Evolutionary conservation across 2,113 vertebrate genomes (phyloP).

Genomic region (Centropus bengalensis): DNA sequence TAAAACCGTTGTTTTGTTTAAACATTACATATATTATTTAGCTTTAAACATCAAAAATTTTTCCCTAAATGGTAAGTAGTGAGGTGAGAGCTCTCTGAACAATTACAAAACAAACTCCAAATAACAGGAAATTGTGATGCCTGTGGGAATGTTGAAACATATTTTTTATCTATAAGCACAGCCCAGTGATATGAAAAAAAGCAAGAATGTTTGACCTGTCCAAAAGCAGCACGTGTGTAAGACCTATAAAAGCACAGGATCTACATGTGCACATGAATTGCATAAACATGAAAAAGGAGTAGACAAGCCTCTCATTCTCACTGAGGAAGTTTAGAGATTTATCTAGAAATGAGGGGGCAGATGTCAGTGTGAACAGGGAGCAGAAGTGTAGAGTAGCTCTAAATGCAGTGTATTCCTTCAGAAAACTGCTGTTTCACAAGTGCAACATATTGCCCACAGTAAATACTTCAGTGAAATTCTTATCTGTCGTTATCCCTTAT

Average conservation of each 20-base stretch:
- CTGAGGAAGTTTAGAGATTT: not conserved
- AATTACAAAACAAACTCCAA: not conserved
- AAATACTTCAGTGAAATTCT: not conserved
- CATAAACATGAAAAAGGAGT: not conserved
- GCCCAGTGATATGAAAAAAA: not conserved
- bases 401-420: not conserved
- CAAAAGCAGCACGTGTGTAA: not conserved
- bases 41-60: not conserved
- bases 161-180: not conserved
- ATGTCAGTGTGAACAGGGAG: not conserved
- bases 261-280: not conserved
- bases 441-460: not conserved
- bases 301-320: not conserved
- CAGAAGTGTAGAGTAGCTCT: not conserved
- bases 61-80: not conserved
- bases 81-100: not conserved
- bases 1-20: not conserved
- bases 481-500: not conserved
- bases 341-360: not conserved
- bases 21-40: not conserved
- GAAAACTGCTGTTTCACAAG: not conserved
- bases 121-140: not conserved
- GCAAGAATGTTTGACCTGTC: not conserved
- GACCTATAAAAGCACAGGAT: not conserved
- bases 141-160: not conserved